These are phyloP conservation scores for Drosophila mauritiana DNA, from an alignment of 1,140 invertebrate species.

Conservation along the genomic window DNA sequence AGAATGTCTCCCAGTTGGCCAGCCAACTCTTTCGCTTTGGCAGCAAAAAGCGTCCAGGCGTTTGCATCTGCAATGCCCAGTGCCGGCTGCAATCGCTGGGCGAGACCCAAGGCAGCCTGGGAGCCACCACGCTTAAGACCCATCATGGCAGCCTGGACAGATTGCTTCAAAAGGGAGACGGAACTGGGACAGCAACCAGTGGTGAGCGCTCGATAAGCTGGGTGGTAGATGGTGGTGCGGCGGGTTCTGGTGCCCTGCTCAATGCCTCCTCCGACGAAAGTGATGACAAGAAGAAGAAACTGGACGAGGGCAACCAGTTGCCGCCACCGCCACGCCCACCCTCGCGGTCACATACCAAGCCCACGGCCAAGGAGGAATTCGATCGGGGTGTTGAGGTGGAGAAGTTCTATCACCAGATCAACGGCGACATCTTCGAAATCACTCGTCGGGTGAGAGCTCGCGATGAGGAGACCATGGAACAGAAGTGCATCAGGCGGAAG, in stretches of 20 bases:
- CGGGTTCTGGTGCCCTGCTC: constrained; percentile 61
- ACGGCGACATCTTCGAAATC: constrained; percentile 84
- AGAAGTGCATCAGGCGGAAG: constrained; percentile 73
- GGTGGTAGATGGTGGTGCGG: constrained; percentile 73
- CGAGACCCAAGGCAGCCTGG: constrained; percentile 49
- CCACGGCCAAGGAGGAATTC: constrained; percentile 76
- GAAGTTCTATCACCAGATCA: constrained; percentile 84
- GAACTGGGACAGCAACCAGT: constrained; percentile 18
- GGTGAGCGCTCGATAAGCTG: constrained; percentile 78
- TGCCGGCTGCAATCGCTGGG: constrained; percentile 75
- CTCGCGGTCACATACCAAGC: constrained; percentile 48
- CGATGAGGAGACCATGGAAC: constrained; percentile 81
- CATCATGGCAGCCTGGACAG: constrained; percentile 82
- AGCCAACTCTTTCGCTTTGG: constrained; percentile 83
- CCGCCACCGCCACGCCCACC: constrained; percentile 57
- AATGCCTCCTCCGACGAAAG: constrained; percentile 69
- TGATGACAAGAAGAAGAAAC: constrained; percentile 63
- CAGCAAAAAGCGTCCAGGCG: constrained; percentile 75
- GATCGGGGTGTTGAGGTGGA: constrained; percentile 82
- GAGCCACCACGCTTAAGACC: constrained; percentile 70
- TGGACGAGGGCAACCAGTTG: constrained; percentile 24
- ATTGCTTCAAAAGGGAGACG: constrained; percentile 57
- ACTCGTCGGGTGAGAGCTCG: constrained; percentile 74
- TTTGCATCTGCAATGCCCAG: constrained; percentile 84
- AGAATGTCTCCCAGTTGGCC: constrained; percentile 80